Evolutionary conservation across 1,140 invertebrate genomes (phyloP), one percentile per base, ranked within the genome.

Genomic region (Musca vetustissima): DNA sequence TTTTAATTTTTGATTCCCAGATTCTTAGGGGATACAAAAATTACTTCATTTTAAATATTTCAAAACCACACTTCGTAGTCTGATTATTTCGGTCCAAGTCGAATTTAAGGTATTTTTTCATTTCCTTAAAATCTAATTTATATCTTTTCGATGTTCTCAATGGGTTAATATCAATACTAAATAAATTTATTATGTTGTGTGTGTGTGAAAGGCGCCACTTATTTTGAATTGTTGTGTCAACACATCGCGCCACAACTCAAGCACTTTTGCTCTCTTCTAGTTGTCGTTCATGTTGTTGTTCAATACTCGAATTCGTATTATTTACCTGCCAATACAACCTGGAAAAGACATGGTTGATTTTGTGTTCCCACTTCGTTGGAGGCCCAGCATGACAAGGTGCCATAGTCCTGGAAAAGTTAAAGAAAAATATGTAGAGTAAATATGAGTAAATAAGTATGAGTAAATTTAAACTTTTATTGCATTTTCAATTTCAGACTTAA

Each of bases 301-400:
- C n/a, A n/a, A n/a, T n/a, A n/a, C n/a, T n/a, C n/a, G 36, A 43
- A 43, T 32, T 32, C 28, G 28, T 13, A 52, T 14, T 49, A 81
- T 83, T 86, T 76, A 91, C 90, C 89, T 53, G 90, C 90, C 36
- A 89, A 86, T 14, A 91, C 89, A 75, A 94, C 88, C 78, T 92
- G 91, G 81, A 92, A 94, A 71, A 93, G 85, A 77, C 92, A 94
- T 8, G 92, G 92, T 50, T 88, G 86, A 52, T 87, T 80, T 77
- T 93, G 92, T 17, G 85, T 84, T 49, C 92, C 92, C 64, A 93
- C 89, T 71, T 88, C 86, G 79, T 94, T 94, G 69, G 88, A 86
- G 3, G 91, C 92, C 84, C 90, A 90, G 78, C 92, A 93, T n/a
- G 89, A 88, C 68, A 92, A 79, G 15, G 90, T 90, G 64, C 92